phyloP scores from a whole-genome alignment of 1,140 invertebrate species.

The Orussus abietinus region DNA sequence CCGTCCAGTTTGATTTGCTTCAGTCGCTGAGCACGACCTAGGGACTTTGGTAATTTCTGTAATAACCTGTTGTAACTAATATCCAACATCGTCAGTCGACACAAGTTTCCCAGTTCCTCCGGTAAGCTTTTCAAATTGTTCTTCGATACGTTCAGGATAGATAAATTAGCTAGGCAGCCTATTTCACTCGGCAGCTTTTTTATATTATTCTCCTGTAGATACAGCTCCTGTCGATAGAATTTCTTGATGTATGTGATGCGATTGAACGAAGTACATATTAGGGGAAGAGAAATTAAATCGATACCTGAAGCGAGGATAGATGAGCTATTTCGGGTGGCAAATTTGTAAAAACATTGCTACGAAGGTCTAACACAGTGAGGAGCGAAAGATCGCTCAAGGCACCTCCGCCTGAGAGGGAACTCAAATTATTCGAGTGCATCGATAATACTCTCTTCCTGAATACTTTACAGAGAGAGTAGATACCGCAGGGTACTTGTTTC shows the following conservation, averaged over 20 bases:
- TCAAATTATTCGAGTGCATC: slow-evolving; percentile 65
- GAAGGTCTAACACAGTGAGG: slow-evolving; percentile 68
- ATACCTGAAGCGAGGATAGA: slow-evolving; percentile 61
- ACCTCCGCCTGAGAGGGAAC: slow-evolving; percentile 66
- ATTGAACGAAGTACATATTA: too few relatives aligned
- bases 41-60: slow-evolving; percentile 58
- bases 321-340: slow-evolving; percentile 61
- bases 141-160: slow-evolving; percentile 65
- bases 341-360: slow-evolving; percentile 63
- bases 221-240: slow-evolving; percentile 58
- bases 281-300: too few relatives aligned
- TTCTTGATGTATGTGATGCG: slow-evolving; percentile 3
- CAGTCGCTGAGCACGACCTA: slow-evolving; percentile 60
- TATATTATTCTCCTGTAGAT: slow-evolving; percentile 63
- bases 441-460: slow-evolving; percentile 68
- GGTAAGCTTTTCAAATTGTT: slow-evolving; percentile 69
- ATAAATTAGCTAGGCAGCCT: slow-evolving; percentile 58
- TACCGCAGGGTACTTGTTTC: slow-evolving; percentile 65
- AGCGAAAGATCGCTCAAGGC: slow-evolving; percentile 64
- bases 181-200: slow-evolving; percentile 66
- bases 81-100: slow-evolving; percentile 56
- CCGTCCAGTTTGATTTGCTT: slow-evolving; percentile 59
- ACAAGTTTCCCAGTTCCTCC: slow-evolving; percentile 60
- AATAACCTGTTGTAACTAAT: slow-evolving; percentile 59
- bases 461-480: slow-evolving; percentile 73